A percentile compares a stretch with the other conserved stretches of the same genome.
Conservation (phyloP, 2,888 invertebrate genomes). For the Drosophila subquinaria region DNA sequence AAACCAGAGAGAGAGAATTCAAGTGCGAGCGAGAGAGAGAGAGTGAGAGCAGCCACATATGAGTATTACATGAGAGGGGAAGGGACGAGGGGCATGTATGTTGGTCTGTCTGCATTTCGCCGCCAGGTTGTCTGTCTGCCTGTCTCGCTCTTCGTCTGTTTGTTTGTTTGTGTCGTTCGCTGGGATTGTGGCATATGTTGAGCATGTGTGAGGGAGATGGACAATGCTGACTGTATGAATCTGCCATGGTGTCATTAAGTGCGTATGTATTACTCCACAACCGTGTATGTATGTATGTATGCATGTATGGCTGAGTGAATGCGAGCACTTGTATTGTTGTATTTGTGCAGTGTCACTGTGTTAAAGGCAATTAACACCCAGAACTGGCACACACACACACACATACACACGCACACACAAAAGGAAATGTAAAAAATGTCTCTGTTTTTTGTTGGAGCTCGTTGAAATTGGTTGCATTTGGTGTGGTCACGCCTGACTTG, state of each 20-base stretch:
- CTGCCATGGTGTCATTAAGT: conserved; percentile 62
- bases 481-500: conserved; percentile 50
- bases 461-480: conserved; percentile 55
- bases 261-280: conserved; percentile 45
- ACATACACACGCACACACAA: neutral
- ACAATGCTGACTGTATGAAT: conserved; percentile 4
- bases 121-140: conserved; percentile 39
- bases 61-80: conserved; percentile 40
- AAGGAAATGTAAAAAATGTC: conserved; percentile 21
- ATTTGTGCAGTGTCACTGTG: conserved; percentile 66
- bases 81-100: neutral
- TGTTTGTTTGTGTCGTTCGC: conserved; percentile 46
- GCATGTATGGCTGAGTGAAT: conserved; percentile 1
- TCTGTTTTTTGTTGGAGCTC: conserved; percentile 47
- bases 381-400: conserved; percentile 13
- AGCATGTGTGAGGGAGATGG: conserved; percentile 7
- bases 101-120: conserved; percentile 36
- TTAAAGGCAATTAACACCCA: conserved; percentile 72
- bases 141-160: conserved; percentile 25
- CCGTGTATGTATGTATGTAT: neutral
- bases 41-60: conserved; percentile 24
- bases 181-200: conserved; percentile 56
- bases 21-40: neutral
- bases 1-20: neutral
- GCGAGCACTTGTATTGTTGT: conserved; percentile 26